These are phyloP conservation scores for Chondrilla cf. caribensis DNA, from an alignment of 37 sponge, comb jelly and placozoan genomes.

Conservation along the genomic window DNA sequence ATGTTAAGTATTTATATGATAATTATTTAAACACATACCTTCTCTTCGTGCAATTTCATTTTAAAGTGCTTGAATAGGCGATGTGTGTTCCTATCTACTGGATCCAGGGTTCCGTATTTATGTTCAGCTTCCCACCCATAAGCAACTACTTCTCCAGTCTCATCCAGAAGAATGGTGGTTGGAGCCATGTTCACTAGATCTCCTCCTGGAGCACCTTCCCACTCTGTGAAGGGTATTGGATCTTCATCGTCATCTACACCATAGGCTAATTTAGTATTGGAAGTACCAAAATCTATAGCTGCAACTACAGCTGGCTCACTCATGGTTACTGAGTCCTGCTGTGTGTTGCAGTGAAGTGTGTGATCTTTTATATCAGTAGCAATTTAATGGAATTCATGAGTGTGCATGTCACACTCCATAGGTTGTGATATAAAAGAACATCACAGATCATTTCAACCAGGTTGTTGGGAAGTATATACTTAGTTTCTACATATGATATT, in stretches of 20 bases:
- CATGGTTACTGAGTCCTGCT: too few relatives aligned
- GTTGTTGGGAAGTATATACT: too few relatives aligned
- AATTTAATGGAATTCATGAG: too few relatives aligned
- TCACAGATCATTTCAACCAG: too few relatives aligned
- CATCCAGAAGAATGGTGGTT: conserved; percentile 2
- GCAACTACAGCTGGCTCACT: background rate
- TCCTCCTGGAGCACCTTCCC: conserved; percentile 16
- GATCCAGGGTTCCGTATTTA: background rate
- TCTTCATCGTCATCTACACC: background rate
- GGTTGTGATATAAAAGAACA: too few relatives aligned
- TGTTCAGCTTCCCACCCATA: conserved; percentile 21
- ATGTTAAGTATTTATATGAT: background rate
- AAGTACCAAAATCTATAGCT: conserved; percentile 23
- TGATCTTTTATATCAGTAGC: too few relatives aligned
- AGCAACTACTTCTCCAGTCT: background rate
- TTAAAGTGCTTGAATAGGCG: conserved; percentile 8
- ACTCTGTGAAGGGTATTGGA: background rate
- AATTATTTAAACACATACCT: background rate
- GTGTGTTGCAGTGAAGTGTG: too few relatives aligned
- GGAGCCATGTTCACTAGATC: background rate
- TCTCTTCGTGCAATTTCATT: background rate
- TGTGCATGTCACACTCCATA: too few relatives aligned
- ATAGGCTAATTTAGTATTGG: background rate
- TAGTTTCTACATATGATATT: too few relatives aligned
- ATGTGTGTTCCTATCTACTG: background rate